Percentiles rank a stretch among this genome's conserved stretches.
Evolutionary conservation across 2,888 invertebrate species (phyloP).

Genomic region (Cosmorhoe ocellata): DNA sequence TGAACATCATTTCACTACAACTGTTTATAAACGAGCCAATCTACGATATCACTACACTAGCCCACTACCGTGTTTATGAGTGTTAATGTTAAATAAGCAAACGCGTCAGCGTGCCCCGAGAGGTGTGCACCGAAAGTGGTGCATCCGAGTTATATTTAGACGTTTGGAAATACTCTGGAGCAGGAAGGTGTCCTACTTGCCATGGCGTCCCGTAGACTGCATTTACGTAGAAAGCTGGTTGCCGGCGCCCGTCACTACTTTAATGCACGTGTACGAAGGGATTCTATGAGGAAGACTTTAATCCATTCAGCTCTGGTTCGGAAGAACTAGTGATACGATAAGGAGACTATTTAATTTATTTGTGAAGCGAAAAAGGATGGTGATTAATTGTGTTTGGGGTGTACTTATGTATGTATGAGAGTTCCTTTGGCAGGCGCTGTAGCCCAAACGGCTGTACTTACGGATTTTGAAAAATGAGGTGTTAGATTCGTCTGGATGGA

Average conservation of each 20-base stretch:
- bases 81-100: not conserved
- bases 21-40: constrained; percentile 22
- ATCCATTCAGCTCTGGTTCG: no score
- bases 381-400: no score
- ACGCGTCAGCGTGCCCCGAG: constrained; percentile 21
- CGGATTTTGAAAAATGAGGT: no score
- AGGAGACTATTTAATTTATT: no score
- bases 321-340: no score
- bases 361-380: no score
- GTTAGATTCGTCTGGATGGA: no score
- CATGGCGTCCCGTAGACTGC: constrained; percentile 6
- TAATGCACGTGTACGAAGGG: no score
- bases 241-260: not conserved
- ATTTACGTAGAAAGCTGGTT: not conserved
- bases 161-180: constrained; percentile 25
- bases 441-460: no score
- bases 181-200: constrained; percentile 26
- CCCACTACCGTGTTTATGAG: constrained; percentile 10
- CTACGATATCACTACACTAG: constrained; percentile 15
- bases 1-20: constrained; percentile 66
- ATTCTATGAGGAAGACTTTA: no score
- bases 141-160: constrained; percentile 30
- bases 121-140: constrained; percentile 34
- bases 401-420: no score
- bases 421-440: no score